Percentiles rank a stretch among this genome's conserved stretches.
These are phyloP conservation scores for Apocrypta bakeri DNA, from an alignment of 1,140 invertebrate species.

Conservation along the genomic window DNA sequence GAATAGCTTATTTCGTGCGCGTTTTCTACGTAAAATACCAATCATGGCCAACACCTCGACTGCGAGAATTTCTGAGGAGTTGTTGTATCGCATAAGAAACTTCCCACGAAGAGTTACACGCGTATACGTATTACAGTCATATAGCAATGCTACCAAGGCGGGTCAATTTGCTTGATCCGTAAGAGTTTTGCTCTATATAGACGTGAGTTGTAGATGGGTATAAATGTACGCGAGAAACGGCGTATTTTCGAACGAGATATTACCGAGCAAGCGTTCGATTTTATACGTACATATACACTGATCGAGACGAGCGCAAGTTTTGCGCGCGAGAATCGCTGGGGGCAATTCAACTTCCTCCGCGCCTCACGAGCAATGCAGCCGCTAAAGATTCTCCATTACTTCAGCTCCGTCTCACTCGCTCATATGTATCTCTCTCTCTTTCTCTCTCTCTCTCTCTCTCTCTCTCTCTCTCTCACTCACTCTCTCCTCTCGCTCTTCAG, in stretches of 20 bases:
- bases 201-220: background rate
- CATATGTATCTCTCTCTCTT: conserved; percentile 3
- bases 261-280: background rate
- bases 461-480: no score
- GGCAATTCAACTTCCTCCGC: background rate
- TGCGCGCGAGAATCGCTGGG: background rate
- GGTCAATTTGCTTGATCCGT: background rate
- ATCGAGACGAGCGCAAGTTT: background rate
- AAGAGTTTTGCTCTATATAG: background rate
- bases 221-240: background rate
- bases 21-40: background rate
- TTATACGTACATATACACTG: background rate
- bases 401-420: background rate
- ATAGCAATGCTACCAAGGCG: no score
- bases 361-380: background rate
- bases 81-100: no score
- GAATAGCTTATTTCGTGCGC: background rate
- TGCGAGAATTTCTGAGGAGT: background rate
- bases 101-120: no score
- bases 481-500: background rate
- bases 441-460: no score
- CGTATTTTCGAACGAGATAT: background rate
- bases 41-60: background rate
- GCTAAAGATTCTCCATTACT: conserved; percentile 22
- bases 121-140: background rate